Percentiles rank a stretch among this genome's conserved stretches.
These are phyloP conservation scores for Scleropages formosus DNA, from an alignment of 2,797 vertebrate species.

Conservation along the genomic window DNA sequence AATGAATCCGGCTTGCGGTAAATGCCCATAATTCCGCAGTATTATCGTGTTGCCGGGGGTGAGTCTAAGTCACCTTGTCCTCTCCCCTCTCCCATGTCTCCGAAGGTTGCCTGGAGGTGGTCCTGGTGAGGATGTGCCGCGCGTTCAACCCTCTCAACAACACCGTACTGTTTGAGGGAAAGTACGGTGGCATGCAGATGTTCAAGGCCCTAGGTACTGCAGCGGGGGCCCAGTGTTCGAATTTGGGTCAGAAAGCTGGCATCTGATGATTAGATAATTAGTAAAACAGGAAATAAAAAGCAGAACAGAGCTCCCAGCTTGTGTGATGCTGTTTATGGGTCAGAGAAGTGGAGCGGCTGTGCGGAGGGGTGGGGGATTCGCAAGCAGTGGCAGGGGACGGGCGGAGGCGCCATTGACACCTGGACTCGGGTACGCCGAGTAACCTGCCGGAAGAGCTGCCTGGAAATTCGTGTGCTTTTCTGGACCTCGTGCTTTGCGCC, in stretches of 20 bases:
- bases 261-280: constrained; percentile 28
- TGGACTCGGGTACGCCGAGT: constrained; percentile 8
- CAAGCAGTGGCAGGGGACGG: not conserved
- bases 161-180: constrained; percentile 98
- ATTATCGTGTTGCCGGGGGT: not conserved
- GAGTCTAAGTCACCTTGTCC: not conserved
- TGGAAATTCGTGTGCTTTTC: not conserved
- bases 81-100: constrained; percentile 4
- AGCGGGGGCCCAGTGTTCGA: not conserved
- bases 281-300: constrained; percentile 24
- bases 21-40: not conserved
- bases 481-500: no score
- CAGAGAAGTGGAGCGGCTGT: constrained; percentile 26
- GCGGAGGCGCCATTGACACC: constrained; percentile 10
- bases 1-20: not conserved
- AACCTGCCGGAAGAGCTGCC: not conserved
- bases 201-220: constrained; percentile 93
- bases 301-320: constrained; percentile 27
- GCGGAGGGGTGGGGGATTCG: constrained; percentile 6
- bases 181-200: constrained; percentile 98
- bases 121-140: constrained; percentile 98
- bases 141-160: constrained; percentile 99
- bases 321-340: constrained; percentile 26
- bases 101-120: constrained; percentile 95
- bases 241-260: constrained; percentile 24